Conservation (phyloP, 1,140 invertebrate species). For the Papilio dardanus region DNA sequence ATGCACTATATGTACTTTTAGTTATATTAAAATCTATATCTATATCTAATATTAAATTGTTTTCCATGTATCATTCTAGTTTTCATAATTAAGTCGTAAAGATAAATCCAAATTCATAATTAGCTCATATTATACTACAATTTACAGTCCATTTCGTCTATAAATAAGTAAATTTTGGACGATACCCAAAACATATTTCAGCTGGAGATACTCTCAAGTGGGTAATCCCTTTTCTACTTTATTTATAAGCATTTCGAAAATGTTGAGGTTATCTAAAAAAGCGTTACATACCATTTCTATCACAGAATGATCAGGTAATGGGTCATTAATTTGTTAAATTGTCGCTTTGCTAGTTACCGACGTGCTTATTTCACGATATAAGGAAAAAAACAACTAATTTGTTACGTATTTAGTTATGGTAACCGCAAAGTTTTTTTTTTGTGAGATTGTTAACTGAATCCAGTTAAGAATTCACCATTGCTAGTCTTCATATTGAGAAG, state of each 20-base stretch:
- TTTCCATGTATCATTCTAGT: neutral
- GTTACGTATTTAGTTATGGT: slow-evolving; percentile 63
- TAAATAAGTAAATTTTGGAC: slow-evolving; percentile 24
- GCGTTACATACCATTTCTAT: too few species aligned
- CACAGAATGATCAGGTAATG: neutral
- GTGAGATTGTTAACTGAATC: too few species aligned
- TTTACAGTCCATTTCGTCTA: neutral
- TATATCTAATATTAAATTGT: neutral
- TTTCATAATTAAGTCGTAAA: slow-evolving; percentile 10
- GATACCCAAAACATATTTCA: slow-evolving; percentile 17
- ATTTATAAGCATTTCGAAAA: neutral
- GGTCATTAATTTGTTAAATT: neutral
- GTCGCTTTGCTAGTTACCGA: slow-evolving; percentile 34
- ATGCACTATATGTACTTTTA: neutral
- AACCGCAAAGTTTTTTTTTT: too few species aligned
- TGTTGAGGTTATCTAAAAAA: neutral
- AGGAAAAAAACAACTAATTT: slow-evolving; percentile 23
- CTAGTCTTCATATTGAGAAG: neutral
- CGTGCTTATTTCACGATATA: slow-evolving; percentile 54
- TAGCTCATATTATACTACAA: neutral
- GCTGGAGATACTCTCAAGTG: neutral
- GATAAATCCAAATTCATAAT: neutral
- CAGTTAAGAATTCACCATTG: too few species aligned
- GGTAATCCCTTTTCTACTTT: slow-evolving; percentile 1
- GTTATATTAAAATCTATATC: neutral